phyloP scores from a whole-genome alignment of 1,140 invertebrate genomes.

The Tetranychus urticae region DNA sequence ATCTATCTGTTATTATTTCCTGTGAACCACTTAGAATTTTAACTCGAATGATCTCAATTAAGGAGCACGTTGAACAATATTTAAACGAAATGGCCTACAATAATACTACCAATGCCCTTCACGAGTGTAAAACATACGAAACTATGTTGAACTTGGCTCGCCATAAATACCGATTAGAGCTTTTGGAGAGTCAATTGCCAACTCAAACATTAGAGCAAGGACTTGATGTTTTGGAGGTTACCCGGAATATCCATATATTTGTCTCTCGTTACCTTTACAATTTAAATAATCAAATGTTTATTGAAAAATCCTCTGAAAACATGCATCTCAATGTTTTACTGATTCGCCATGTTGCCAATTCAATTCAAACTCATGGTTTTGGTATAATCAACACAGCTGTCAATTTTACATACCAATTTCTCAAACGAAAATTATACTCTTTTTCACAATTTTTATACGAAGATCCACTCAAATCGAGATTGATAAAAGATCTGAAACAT shows the following conservation, averaged over 20 bases:
- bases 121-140: conserved; percentile 90
- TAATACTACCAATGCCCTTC: conserved; percentile 80
- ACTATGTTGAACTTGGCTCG: conserved; percentile 82
- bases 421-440: conserved; percentile 72
- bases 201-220: conserved; percentile 92
- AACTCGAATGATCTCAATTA: conserved; percentile 11
- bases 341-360: conserved; percentile 86
- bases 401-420: conserved; percentile 89
- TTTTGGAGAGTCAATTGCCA: conserved; percentile 72
- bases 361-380: conserved; percentile 85
- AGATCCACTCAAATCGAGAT: conserved; percentile 85
- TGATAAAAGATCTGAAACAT: conserved; percentile 21
- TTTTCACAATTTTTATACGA: conserved; percentile 97
- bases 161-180: conserved; percentile 53
- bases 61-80: conserved; percentile 59
- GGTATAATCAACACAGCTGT: conserved; percentile 92
- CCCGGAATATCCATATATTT: conserved; percentile 88
- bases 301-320: conserved; percentile 28
- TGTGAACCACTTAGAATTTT: not conserved
- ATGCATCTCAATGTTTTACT: conserved; percentile 91
- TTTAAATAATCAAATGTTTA: conserved; percentile 60
- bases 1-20: conserved; percentile 1
- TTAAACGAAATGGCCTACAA: conserved; percentile 90
- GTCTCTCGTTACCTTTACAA: conserved; percentile 85
- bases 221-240: conserved; percentile 89